phyloP scores from a whole-genome alignment of 2,797 vertebrate species.

The Schizopygopsis malacanthus region DNA sequence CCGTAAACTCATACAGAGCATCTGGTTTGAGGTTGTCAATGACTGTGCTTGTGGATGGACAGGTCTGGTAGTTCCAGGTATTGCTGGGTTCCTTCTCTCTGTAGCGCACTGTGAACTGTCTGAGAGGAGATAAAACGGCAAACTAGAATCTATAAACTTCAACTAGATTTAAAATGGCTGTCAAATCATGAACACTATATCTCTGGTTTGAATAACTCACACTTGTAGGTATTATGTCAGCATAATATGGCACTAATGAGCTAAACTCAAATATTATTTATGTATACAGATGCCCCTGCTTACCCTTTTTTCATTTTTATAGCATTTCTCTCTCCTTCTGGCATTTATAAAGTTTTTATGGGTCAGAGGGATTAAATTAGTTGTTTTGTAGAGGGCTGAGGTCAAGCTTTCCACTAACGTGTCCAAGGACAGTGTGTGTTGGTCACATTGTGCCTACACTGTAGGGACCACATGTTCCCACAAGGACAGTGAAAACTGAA shows the following conservation, averaged over 20 bases:
- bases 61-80: conserved; percentile 94
- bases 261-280: conserved; percentile 1
- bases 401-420: conserved; percentile 62
- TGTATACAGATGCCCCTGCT: not conserved
- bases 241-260: not conserved
- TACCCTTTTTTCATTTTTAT: not conserved
- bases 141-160: not conserved
- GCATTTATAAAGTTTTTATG: conserved; percentile 15
- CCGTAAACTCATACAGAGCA: conserved; percentile 91
- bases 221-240: not conserved
- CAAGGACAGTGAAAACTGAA: not conserved
- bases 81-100: conserved; percentile 75
- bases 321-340: not conserved
- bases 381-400: conserved; percentile 52
- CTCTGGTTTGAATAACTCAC: not conserved
- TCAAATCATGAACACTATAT: not conserved
- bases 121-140: conserved; percentile 58
- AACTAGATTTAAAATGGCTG: not conserved
- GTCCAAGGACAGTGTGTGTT: conserved; percentile 49
- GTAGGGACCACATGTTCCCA: not conserved
- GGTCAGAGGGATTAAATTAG: conserved; percentile 21
- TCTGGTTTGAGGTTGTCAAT: conserved; percentile 92
- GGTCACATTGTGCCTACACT: conserved; percentile 28
- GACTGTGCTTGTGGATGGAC: conserved; percentile 92
- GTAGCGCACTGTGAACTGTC: conserved; percentile 76